phyloP scores from a whole-genome alignment of 53 echinoderm and acorn worm species.

The Mesocentrotus franciscanus region DNA sequence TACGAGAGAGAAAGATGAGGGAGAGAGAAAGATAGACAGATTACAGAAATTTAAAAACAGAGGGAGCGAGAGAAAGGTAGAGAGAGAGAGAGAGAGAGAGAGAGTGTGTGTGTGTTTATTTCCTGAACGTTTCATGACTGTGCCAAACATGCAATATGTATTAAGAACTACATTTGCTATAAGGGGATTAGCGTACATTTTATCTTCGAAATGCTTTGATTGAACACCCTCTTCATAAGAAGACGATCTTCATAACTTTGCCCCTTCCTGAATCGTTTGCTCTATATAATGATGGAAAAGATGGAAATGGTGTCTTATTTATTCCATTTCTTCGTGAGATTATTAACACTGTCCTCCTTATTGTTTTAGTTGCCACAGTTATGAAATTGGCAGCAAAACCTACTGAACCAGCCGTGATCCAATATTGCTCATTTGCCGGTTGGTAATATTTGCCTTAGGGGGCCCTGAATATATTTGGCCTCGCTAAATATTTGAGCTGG shows the following conservation, averaged over 20 bases:
- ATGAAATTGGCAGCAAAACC: slow-evolving; percentile 8
- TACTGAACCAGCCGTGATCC: slow-evolving; percentile 15
- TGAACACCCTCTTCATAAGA: background rate
- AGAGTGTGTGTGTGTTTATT: background rate
- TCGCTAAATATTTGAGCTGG: slow-evolving; percentile 52
- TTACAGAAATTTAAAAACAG: no score
- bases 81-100: background rate
- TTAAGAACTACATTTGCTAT: background rate
- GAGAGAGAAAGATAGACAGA: background rate
- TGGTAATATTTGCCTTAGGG: slow-evolving; percentile 50
- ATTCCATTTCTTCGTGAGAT: slow-evolving; percentile 6
- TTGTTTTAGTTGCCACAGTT: slow-evolving; percentile 40
- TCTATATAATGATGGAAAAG: background rate
- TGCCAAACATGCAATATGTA: background rate
- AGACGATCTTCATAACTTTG: background rate
- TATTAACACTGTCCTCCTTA: background rate
- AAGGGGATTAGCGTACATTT: background rate
- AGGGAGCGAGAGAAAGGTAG: background rate
- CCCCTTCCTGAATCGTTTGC: background rate
- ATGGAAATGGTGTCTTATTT: background rate
- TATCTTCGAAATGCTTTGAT: background rate
- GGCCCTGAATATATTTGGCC: slow-evolving; percentile 48
- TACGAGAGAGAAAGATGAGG: background rate
- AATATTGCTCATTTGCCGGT: slow-evolving; percentile 42
- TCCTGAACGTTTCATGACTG: no score